phyloP scores from a whole-genome alignment of 2,113 vertebrate species.

The Gallinago media region DNA sequence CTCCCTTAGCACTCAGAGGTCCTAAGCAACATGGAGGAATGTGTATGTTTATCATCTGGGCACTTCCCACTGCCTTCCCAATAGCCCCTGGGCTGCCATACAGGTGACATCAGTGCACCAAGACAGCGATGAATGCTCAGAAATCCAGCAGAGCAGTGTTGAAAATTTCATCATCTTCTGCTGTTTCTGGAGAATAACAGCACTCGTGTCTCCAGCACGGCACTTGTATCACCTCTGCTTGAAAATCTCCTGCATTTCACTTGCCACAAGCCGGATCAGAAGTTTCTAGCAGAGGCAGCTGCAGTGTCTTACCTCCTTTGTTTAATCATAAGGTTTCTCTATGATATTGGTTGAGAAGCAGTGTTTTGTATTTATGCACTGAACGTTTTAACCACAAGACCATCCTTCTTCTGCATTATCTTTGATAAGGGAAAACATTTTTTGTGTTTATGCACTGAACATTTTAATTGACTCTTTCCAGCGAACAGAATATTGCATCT shows the following conservation, averaged over 20 bases:
- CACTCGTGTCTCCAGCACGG: background rate
- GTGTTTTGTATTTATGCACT: slow-evolving; percentile 11
- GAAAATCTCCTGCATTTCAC: background rate
- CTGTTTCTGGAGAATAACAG: background rate
- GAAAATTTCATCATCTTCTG: background rate
- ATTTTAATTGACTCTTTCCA: slow-evolving; percentile 67
- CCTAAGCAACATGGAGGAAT: background rate
- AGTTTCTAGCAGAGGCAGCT: background rate
- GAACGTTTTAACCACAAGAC: slow-evolving; percentile 21
- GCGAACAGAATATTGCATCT: slow-evolving; percentile 41
- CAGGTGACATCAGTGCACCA: background rate
- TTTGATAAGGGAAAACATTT: slow-evolving; percentile 45
- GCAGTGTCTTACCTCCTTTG: background rate
- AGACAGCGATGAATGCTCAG: background rate
- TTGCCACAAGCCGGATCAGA: background rate
- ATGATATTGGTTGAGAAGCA: background rate
- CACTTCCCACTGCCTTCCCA: background rate
- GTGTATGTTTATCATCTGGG: background rate
- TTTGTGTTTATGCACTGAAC: slow-evolving; percentile 27
- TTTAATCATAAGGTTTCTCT: slow-evolving; percentile 11
- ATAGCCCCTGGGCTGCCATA: background rate
- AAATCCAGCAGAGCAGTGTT: background rate
- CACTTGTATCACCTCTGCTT: background rate
- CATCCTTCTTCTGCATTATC: slow-evolving; percentile 32
- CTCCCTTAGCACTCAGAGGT: background rate